Conservation (phyloP, 2,113 vertebrate genomes). For the Rhinopomastus cyanomelas region DNA sequence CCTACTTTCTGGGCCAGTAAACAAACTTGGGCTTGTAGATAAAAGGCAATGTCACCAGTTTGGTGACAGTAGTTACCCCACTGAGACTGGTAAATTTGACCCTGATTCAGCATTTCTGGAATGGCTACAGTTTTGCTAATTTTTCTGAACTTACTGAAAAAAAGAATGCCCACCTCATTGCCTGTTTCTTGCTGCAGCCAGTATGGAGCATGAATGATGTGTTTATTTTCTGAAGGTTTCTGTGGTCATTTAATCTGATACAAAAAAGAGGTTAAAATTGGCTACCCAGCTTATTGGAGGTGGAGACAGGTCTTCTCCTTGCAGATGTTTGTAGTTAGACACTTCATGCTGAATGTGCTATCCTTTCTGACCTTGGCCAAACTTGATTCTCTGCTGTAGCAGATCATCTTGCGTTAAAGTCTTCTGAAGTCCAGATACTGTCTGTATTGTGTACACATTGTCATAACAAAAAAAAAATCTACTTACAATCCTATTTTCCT, state of each 20-base stretch:
- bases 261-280: not conserved
- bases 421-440: not conserved
- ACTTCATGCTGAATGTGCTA: not conserved
- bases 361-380: not conserved
- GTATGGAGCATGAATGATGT: not conserved
- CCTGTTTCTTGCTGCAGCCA: not conserved
- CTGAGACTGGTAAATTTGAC: not conserved
- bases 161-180: not conserved
- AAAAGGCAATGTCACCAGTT: not conserved
- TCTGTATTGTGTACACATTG: slow-evolving; percentile 34
- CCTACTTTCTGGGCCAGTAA: not conserved
- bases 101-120: not conserved
- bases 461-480: not conserved
- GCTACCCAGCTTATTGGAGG: not conserved
- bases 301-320: not conserved
- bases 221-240: not conserved
- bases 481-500: slow-evolving; percentile 68
- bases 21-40: not conserved
- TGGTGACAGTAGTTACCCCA: not conserved
- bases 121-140: not conserved
- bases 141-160: not conserved
- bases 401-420: slow-evolving; percentile 1
- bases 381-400: not conserved
- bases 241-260: not conserved
- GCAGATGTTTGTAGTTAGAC: not conserved